Conservation (phyloP, 1,140 invertebrate species). For the Archivesica marissinica region DNA sequence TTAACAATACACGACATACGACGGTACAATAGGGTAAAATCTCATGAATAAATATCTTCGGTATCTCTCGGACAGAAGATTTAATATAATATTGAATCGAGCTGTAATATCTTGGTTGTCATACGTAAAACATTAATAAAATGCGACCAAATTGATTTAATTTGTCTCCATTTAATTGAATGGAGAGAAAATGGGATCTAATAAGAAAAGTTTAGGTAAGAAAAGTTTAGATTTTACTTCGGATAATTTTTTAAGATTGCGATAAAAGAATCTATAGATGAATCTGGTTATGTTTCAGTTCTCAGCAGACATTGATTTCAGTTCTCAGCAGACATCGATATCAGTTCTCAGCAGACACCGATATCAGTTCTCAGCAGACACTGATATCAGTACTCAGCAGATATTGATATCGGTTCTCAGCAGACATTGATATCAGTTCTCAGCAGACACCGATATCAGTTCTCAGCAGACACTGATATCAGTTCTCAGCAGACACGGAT, state of each 20-base stretch:
- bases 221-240: neutral
- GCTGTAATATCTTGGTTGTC: conserved; percentile 13
- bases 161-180: conserved; percentile 21
- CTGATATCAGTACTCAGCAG: no score
- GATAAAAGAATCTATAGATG: no score
- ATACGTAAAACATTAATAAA: conserved; percentile 10
- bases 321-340: no score
- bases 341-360: no score
- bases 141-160: conserved; percentile 21
- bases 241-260: neutral
- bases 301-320: no score
- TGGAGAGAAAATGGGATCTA: conserved; percentile 25
- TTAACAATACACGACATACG: conserved; percentile 8
- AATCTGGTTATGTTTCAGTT: no score
- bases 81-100: conserved; percentile 1
- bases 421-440: no score
- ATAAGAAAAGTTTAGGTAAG: neutral
- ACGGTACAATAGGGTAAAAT: neutral
- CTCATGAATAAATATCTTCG: conserved; percentile 10
- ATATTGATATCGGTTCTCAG: no score
- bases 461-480: no score
- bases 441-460: no score
- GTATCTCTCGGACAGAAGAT: conserved; percentile 19
- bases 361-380: no score
- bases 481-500: no score